Conservation (phyloP, 2,888 invertebrate genomes). For the Dolichomitus sp. region DNA sequence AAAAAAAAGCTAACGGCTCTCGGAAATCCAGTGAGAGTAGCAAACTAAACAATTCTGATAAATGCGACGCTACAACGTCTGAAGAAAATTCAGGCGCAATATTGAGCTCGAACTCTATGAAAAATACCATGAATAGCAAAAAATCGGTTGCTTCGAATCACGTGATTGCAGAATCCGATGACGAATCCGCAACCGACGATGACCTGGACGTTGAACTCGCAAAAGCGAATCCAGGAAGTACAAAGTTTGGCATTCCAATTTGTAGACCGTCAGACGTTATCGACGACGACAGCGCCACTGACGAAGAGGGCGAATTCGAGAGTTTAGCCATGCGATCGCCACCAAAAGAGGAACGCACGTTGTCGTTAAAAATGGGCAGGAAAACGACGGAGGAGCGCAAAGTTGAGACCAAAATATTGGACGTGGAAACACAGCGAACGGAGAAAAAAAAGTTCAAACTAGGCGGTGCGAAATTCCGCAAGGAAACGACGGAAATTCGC, state of each 20-base stretch:
- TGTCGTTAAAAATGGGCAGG: not conserved
- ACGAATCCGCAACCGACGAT: conserved; percentile 53
- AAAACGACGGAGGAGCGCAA: not conserved
- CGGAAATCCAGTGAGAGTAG: not conserved
- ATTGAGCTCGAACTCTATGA: not conserved
- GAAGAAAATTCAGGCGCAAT: not conserved
- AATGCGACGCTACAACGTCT: not conserved
- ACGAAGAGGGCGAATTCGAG: conserved; percentile 22
- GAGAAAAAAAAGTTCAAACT: not conserved
- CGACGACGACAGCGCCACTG: conserved; percentile 38
- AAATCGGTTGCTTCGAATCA: not conserved
- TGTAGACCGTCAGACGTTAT: conserved; percentile 16
- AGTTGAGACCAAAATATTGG: not conserved
- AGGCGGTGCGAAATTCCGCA: not conserved
- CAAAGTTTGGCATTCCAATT: not conserved
- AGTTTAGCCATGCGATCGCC: not conserved
- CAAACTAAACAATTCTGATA: not conserved
- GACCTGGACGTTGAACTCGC: not conserved
- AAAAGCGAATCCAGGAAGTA: not conserved
- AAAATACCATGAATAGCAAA: not conserved
- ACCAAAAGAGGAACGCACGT: not conserved
- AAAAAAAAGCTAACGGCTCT: not conserved
- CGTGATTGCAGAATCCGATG: conserved; percentile 33
- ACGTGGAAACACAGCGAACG: not conserved
- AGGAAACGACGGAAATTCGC: conserved; percentile 3